Base-by-base conservation (phyloP, 2,113 vertebrate genomes). In the Vidua macroura region DNA sequence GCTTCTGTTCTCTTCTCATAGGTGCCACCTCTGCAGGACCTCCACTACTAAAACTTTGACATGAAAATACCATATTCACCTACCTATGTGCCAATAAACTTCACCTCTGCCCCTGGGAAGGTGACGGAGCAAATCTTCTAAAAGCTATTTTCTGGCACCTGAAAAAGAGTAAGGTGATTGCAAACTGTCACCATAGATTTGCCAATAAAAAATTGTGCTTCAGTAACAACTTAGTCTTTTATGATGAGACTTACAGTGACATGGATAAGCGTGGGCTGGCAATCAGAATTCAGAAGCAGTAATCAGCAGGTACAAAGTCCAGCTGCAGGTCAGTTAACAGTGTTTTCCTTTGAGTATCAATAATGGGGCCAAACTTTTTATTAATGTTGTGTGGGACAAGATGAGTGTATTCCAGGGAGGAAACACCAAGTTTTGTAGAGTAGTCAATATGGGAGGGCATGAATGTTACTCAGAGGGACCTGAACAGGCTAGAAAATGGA, bases 291-390 rank as follows among this genome's bases (percentile, higher is more conserved):
- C 53, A 62, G 7, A 21, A 21, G 8, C 3, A 22, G 10, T 10
- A 66, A 62, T 25, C 33, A 62, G 14, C 15, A 72, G 7, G 5
- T 74, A 51, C 11, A 22, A 88, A 56, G 11, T 78, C 59, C 25
- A 78, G 2, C 5, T 33, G 16, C 10, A 60, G 6, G 11, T 41
- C 33, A 69, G 3, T 25, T 84, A 53, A 35, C 27, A 51, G 12
- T 37, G 13, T 53, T 76, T 67, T 64, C 49, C 9, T 25, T 64
- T 0, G 0, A 23, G 18, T 25, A 27, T 2, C 18, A 1, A 24
- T 41, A 81, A 25, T 8, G 24, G 27, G 16, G 10, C 6, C 15
- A 66, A 72, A 62, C 1, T 8, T 53, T 70, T 78, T 74, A 60
- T 58, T 67, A 49, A 63, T 37, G 1, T 4, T 44, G 8, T 76